These are phyloP conservation scores for Crossocerus cetratus DNA, from an alignment of 2,888 invertebrate species.

Conservation along the genomic window DNA sequence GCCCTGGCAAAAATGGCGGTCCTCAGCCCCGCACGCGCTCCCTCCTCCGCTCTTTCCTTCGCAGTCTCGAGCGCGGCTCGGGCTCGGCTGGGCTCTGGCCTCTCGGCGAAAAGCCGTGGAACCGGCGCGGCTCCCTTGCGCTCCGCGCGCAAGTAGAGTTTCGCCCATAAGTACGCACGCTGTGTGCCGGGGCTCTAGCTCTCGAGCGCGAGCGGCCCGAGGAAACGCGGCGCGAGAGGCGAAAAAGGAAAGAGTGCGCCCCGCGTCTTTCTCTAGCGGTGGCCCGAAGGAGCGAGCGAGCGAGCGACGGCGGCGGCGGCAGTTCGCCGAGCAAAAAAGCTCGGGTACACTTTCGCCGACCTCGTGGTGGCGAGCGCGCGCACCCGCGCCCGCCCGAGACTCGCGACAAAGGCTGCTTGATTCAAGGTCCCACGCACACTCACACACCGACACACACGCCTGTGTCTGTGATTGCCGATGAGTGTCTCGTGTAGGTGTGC, in stretches of 20 bases:
- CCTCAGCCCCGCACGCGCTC: neutral
- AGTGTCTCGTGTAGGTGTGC: slow-evolving; percentile 30
- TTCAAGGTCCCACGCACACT: slow-evolving; percentile 76
- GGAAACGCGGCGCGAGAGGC: slow-evolving; percentile 39
- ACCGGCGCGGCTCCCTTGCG: too few relatives aligned
- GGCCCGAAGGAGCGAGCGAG: slow-evolving; percentile 47
- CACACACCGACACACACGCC: slow-evolving; percentile 25
- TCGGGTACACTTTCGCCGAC: slow-evolving; percentile 77
- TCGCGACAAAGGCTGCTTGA: slow-evolving; percentile 77
- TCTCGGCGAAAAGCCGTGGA: too few relatives aligned
- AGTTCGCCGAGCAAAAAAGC: slow-evolving; percentile 61
- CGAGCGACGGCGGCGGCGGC: slow-evolving; percentile 58
- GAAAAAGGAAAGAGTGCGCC: slow-evolving; percentile 45
- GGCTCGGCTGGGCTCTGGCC: slow-evolving; percentile 5
- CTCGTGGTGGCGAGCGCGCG: slow-evolving; percentile 73
- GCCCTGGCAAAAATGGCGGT: slow-evolving; percentile 57
- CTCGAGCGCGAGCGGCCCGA: too few relatives aligned
- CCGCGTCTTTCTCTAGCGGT: slow-evolving; percentile 10
- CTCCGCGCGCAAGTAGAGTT: too few relatives aligned
- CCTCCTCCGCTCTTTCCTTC: slow-evolving; percentile 5
- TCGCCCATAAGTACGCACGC: too few relatives aligned
- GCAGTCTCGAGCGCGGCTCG: slow-evolving; percentile 16
- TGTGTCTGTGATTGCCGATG: slow-evolving; percentile 4
- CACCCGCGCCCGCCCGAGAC: slow-evolving; percentile 60
- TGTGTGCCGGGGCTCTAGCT: too few relatives aligned